A percentile compares a stretch with the other conserved stretches of the same genome.
Evolutionary conservation across 2,888 invertebrate species (phyloP).

Genomic region (Conomelus anceps): DNA sequence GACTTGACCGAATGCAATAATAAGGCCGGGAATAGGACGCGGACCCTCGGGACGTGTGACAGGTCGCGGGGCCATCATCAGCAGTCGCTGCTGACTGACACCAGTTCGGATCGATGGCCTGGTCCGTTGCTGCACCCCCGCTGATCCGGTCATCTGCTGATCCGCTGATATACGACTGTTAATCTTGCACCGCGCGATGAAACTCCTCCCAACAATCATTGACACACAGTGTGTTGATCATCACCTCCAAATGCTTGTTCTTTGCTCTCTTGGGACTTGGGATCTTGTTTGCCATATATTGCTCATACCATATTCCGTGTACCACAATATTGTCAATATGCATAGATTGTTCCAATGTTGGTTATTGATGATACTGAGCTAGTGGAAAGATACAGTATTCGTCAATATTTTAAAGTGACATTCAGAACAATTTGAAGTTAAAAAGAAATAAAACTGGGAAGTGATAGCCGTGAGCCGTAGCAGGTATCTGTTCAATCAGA

Average conservation of each 20-base stretch:
- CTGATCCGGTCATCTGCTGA: not conserved
- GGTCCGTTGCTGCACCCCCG: not conserved
- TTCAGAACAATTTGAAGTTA: no score
- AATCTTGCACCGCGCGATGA: not conserved
- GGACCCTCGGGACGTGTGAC: not conserved
- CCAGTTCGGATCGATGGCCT: not conserved
- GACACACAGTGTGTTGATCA: not conserved
- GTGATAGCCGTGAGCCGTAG: no score
- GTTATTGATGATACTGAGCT: no score
- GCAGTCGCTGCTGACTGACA: not conserved
- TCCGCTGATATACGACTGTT: no score
- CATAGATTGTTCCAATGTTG: no score
- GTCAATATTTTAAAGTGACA: no score
- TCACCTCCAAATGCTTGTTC: not conserved
- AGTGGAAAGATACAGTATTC: no score
- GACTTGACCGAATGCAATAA: not conserved
- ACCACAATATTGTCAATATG: no score
- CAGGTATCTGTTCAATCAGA: no score
- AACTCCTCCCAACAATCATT: not conserved
- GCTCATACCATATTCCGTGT: no score
- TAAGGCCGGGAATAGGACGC: not conserved
- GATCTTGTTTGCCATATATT: not conserved
- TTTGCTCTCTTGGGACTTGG: not conserved
- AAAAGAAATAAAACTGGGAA: no score
- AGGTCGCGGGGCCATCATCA: no score